Evolutionary conservation across 2,888 invertebrate genomes (phyloP).

Genomic region (Endotricha flammealis): DNA sequence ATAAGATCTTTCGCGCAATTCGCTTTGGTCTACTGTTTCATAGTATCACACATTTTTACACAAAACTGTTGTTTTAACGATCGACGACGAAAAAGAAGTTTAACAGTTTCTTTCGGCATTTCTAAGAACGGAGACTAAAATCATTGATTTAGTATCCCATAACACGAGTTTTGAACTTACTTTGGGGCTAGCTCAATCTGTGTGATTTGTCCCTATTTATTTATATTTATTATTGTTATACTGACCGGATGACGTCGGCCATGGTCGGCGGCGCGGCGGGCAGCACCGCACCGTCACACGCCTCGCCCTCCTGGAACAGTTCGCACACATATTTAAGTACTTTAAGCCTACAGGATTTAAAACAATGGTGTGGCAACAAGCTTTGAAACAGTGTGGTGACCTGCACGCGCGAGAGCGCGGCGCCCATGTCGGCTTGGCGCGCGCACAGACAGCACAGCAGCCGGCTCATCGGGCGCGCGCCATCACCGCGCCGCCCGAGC

Average conservation of each 20-base stretch:
- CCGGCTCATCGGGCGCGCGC: slow-evolving; percentile 66
- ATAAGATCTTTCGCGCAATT: too few relatives aligned
- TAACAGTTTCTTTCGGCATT: too few relatives aligned
- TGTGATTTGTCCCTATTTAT: too few relatives aligned
- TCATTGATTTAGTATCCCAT: too few relatives aligned
- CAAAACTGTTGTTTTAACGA: too few relatives aligned
- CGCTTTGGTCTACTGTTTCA: too few relatives aligned
- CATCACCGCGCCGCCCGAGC: slow-evolving; percentile 44
- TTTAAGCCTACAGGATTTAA: not conserved
- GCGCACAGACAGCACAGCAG: slow-evolving; percentile 69
- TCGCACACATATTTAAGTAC: too few relatives aligned
- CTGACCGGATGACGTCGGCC: slow-evolving; percentile 72
- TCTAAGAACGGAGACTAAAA: not conserved
- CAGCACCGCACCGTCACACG: slow-evolving; percentile 55
- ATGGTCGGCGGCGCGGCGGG: slow-evolving; percentile 69
- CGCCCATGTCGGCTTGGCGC: slow-evolving; percentile 66
- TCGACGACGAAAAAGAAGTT: too few relatives aligned
- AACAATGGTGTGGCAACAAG: not conserved
- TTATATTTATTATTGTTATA: slow-evolving; percentile 8
- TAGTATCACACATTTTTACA: too few relatives aligned
- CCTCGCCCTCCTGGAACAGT: slow-evolving; percentile 60
- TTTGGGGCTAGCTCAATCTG: too few relatives aligned
- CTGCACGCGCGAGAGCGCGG: slow-evolving; percentile 66
- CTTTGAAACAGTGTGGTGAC: slow-evolving; percentile 20
- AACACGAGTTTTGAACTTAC: too few relatives aligned